Conservation (phyloP, 1,140 invertebrate species). For the Achatina immaculata region DNA sequence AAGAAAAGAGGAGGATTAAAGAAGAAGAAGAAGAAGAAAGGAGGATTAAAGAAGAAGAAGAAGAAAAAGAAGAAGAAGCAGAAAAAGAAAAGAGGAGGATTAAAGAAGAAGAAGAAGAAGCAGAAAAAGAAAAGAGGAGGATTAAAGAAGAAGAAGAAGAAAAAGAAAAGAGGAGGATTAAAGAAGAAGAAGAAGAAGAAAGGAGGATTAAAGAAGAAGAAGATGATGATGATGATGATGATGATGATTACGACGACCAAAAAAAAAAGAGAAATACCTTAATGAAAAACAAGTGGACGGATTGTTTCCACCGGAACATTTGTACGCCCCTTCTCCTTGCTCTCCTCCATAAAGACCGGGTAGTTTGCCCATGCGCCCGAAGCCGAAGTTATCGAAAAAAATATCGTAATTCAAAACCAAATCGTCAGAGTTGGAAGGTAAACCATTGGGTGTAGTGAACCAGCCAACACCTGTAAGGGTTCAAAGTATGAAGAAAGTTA, state of each 20-base stretch:
- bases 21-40: constrained; percentile 22
- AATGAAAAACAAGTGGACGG: constrained; percentile 15
- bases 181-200: constrained; percentile 25
- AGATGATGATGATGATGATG: too few relatives aligned
- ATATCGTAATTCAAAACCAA: constrained; percentile 26
- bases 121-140: too few relatives aligned
- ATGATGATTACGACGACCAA: too few relatives aligned
- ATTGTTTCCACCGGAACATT: constrained; percentile 21
- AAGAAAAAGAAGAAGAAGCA: too few relatives aligned
- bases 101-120: too few relatives aligned
- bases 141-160: constrained; percentile 14
- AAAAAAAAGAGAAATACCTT: not conserved
- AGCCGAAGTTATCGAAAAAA: constrained; percentile 34
- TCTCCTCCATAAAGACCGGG: constrained; percentile 17
- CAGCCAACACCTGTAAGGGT: constrained; percentile 9
- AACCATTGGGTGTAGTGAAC: not conserved
- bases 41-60: too few relatives aligned
- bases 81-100: too few relatives aligned
- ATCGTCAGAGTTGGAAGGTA: not conserved
- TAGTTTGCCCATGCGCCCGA: not conserved
- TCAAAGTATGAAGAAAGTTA: too few relatives aligned
- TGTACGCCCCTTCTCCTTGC: not conserved
- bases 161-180: not conserved
- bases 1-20: not conserved
- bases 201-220: too few relatives aligned